Base-by-base conservation (phyloP, 2,888 invertebrate species). In the Ashinkailepas kermadecensis region DNA sequence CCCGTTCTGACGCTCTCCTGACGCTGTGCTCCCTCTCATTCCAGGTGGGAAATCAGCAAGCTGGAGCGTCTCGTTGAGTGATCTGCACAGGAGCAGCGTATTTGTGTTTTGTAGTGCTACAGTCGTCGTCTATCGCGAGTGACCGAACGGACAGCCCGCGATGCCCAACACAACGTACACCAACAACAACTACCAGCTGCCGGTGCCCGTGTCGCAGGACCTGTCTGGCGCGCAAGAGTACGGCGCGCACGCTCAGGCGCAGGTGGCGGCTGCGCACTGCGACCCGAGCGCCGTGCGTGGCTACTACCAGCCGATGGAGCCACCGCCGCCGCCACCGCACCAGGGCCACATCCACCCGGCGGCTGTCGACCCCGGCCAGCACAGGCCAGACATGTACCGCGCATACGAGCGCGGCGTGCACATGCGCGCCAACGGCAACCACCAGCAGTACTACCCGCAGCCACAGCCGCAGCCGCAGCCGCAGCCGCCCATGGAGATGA, bases 51-150 rank as follows among this genome's bases (percentile, higher is more conserved):
- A 74, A 74, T 74, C 74, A 56, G 74, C 74, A 74, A 56, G 74
- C 74, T 74, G 74, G 74, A 74, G 74, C 74, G 74, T 56, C 15
- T 74, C 74, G 56, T 74, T 54, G 18, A 74, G 74, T 74, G 74
- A 74, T 74, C 56, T 8, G 15, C 59, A 15, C 59, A 59, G 59
- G 12, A 59, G 74, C 74, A 74, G 74, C 21, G 74, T 56, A 21
- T 74, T 74, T 74, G 74, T 74, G 74, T 74, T 74, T 74, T 74
- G 74, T 74, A 74, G 74, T 74, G 74, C 74, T 74, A 74, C 74
- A 74, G 56, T 74, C 74, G 74, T 74, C 56, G 12, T 13, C 56
- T 54, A 39, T 39, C 39, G 39, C 39, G 39, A 39, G 39, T 39
- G 39, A 39, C 39, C 39, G 39, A 39, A 39, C 39, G 39, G 39